phyloP scores from a whole-genome alignment of 2,888 invertebrate species.

The Luffia ferchaultella region DNA sequence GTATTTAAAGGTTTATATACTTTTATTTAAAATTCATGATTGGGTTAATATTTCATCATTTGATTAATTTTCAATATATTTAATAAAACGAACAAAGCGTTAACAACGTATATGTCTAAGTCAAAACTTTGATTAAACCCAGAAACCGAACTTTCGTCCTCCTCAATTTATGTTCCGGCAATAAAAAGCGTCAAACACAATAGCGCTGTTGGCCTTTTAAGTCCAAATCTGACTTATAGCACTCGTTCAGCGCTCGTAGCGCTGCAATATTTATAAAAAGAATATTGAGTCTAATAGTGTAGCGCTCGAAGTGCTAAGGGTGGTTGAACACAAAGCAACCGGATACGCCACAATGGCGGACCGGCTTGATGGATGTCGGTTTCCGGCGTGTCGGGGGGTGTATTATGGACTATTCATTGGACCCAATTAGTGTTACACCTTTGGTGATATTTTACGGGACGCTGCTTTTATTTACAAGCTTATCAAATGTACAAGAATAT shows the following conservation, averaged over 20 bases:
- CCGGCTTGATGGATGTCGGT: not conserved
- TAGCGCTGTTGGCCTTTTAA: conserved; percentile 3
- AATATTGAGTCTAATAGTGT: not conserved
- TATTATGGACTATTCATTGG: not conserved
- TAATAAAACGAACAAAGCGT: too few species aligned
- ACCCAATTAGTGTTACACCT: not conserved
- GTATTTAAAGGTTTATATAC: too few species aligned
- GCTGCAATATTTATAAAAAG: not conserved
- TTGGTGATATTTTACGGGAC: not conserved
- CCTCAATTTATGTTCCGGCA: not conserved
- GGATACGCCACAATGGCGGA: not conserved
- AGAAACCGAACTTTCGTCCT: not conserved
- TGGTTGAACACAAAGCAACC: not conserved
- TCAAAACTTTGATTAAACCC: not conserved
- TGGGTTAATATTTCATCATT: too few species aligned
- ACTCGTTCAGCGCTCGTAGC: not conserved
- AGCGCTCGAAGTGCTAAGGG: not conserved
- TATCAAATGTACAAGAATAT: not conserved
- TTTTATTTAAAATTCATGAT: too few species aligned
- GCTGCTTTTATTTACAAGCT: not conserved
- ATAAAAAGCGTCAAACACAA: conserved; percentile 3
- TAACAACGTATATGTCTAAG: not conserved
- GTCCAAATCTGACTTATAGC: not conserved
- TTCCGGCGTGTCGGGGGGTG: not conserved
- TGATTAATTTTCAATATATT: too few species aligned